Evolutionary conservation across 2,113 vertebrate species (phyloP).

Genomic region (Myxocyprinus asiaticus): DNA sequence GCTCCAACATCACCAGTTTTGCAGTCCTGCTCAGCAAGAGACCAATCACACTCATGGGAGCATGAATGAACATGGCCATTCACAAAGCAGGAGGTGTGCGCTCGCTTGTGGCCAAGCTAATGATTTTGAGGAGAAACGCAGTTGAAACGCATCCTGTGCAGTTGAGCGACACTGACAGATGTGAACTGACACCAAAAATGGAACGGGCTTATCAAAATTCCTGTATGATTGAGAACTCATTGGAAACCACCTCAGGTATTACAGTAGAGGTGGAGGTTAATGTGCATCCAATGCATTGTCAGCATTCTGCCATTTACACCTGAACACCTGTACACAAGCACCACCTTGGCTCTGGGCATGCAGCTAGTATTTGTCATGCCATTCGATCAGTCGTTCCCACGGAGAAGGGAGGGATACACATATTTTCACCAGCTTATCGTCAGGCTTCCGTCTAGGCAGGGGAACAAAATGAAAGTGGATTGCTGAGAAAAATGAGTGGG

Average conservation of each 20-base stretch:
- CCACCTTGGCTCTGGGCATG: slow-evolving; percentile 33
- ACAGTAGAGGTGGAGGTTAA: slow-evolving; percentile 55
- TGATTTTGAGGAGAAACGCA: background rate
- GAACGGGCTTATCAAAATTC: slow-evolving; percentile 71
- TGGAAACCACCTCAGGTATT: slow-evolving; percentile 58
- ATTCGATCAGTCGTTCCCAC: slow-evolving; percentile 27
- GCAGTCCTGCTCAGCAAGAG: slow-evolving; percentile 60
- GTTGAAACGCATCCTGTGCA: background rate
- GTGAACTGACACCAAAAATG: slow-evolving; percentile 66
- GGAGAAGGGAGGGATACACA: background rate
- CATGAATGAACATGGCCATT: slow-evolving; percentile 41
- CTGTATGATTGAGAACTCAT: slow-evolving; percentile 68
- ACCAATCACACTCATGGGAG: slow-evolving; percentile 64
- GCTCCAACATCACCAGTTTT: slow-evolving; percentile 50
- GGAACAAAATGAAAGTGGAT: background rate
- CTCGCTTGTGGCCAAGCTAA: slow-evolving; percentile 13
- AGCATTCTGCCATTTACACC: slow-evolving; percentile 54
- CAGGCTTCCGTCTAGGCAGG: background rate
- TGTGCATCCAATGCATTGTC: slow-evolving; percentile 58
- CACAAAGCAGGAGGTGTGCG: slow-evolving; percentile 12
- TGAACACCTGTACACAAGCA: slow-evolving; percentile 42
- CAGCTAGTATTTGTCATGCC: slow-evolving; percentile 9
- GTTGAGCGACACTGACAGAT: slow-evolving; percentile 57
- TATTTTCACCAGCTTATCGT: slow-evolving; percentile 6
- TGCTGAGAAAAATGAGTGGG: slow-evolving; percentile 31